Percentiles rank a stretch among this genome's conserved stretches.
phyloP scores from a whole-genome alignment of 2,797 vertebrate species.

The Pelodytes ibericus region DNA sequence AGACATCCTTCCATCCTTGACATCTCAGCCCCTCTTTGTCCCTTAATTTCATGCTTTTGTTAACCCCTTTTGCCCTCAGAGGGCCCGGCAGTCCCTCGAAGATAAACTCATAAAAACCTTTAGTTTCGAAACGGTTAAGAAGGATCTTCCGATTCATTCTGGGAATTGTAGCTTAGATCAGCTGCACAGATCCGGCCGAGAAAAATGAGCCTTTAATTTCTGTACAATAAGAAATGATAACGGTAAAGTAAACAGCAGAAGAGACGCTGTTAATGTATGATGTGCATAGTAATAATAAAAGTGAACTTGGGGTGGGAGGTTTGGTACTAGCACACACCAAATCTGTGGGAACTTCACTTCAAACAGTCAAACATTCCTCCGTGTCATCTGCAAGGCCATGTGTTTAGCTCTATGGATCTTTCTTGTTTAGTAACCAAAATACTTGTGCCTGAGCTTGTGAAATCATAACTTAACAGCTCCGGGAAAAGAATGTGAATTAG shows the following conservation, averaged over 20 bases:
- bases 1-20: not conserved
- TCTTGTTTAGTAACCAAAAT: conserved; percentile 70
- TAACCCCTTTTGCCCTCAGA: not conserved
- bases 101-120: too few species aligned
- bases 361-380: conserved; percentile 65
- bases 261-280: conserved; percentile 44
- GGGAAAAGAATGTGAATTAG: conserved; percentile 58
- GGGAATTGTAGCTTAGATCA: not conserved
- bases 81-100: too few species aligned
- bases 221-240: conserved; percentile 36
- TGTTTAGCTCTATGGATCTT: conserved; percentile 67
- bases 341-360: conserved; percentile 61
- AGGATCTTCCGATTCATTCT: not conserved
- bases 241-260: conserved; percentile 40
- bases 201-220: conserved; percentile 28
- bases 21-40: not conserved
- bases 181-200: not conserved
- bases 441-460: conserved; percentile 60
- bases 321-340: conserved; percentile 46
- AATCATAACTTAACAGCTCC: conserved; percentile 62
- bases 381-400: conserved; percentile 60
- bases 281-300: conserved; percentile 48
- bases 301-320: conserved; percentile 44
- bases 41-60: not conserved
- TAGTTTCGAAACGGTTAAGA: not conserved